Base-by-base conservation (phyloP, 2,113 vertebrate species). In the Athene noctua region DNA sequence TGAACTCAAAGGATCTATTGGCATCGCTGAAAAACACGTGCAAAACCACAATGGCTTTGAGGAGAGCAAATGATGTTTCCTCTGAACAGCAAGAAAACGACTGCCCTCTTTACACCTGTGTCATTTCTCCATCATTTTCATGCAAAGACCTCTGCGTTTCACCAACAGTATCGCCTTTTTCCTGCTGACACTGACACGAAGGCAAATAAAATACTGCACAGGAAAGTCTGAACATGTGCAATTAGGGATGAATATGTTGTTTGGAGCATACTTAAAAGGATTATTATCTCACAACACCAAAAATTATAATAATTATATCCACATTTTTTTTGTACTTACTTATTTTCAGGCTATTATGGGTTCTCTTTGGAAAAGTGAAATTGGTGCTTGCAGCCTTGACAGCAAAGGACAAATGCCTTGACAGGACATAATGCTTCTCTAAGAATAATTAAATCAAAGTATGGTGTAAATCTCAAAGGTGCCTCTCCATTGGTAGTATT, bases 331-430 rank as follows among this genome's bases (percentile, higher is more conserved):
- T 44, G 34, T 51, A 27, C 52, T 78, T 74, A 25, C 73, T 91
- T 55, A 20, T 94, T 96, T 83, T 78, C 92, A 90, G 72, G 26
- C 72, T 38, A 25, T 67, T 91, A 38, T 1, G 7, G 70, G 55
- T 57, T 51, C 55, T 91, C 51, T 93, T 52, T 30, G 63, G 66
- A 44, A 27, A 66, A 88, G 40, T 26, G 62, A 73, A 92, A 95
- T 92, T 63, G 91, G 93, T 47, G 72, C 89, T 86, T 51, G 42
- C 73, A 65, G 93, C 73, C 85, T 46, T 96, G 97, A 97, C 97
- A 98, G 97, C 66, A 87, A 97, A 98, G 97, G 97, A 97, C 97
- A 94, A 97, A 91, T 5, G 36, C 62, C 91, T 78, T 77, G 92
- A 87, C 88, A 95, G 96, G 90, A 91, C 95, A 95, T 18, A 84